Base-by-base conservation (phyloP, 92 coral and sea anemone genomes). In the Meandrina meandrites region DNA sequence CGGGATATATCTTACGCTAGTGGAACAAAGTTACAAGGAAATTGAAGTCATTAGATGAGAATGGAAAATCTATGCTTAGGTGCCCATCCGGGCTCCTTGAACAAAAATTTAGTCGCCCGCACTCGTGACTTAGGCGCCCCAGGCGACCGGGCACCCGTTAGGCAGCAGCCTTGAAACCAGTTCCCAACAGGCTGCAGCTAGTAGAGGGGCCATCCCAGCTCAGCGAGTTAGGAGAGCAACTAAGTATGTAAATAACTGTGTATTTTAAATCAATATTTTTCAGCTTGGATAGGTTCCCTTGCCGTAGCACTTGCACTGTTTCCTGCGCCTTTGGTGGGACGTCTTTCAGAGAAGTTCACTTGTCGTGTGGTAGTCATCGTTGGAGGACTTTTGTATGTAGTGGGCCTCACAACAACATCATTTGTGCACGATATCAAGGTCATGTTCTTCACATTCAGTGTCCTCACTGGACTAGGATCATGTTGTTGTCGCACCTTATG, bases 261-360 rank as follows among this genome's bases (percentile, higher is more conserved):
- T 57, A 4, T 19, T 57, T 57, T 9, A 24, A 47, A 17, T 72
- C 48, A 45, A n/a, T 51, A 28, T 3, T 10, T 71, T 84, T 17
- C 75, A 84, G 88, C 88, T 2, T 84, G 88, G 88, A 53, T 84
- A 28, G 76, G 80, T 58, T 84, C 88, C 30, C 72, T 84, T 16
- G 70, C 74, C 81, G 0, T 84, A 40, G 37, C 81, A 37, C 54
- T 57, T 9, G 0, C 80, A 57, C 72, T 74, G 14, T 84, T 75
- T 57, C 62, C 81, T 35, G 56, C 88, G 5, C 88, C 88, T 4
- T 17, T 76, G 37, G 27, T 75, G 24, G 88, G 81, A 40, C 62
- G 48, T 17, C 57, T 84, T 18, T 54, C 75, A 36, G 62, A 84
- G 47, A 42, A 21, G 37, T 84, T 84, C 22, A 62, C 40, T 5